Percentiles rank a stretch among this genome's conserved stretches.
Conservation (phyloP, 2,797 vertebrate genomes). For the Esox masquinongy region DNA sequence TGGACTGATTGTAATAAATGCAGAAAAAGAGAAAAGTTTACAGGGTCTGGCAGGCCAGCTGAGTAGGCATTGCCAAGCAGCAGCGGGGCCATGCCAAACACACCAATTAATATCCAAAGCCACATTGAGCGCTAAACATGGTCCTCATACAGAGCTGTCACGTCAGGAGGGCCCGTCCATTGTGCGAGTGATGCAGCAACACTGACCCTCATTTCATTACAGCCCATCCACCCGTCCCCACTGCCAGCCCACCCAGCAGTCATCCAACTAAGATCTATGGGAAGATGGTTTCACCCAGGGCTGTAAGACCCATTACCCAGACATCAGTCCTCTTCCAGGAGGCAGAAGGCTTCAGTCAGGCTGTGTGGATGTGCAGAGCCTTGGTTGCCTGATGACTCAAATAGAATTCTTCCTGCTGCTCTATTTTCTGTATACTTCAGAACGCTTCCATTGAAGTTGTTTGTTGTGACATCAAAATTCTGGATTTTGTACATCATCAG, state of each 20-base stretch:
- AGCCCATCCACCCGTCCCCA: background rate
- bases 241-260: background rate
- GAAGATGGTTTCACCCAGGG: background rate
- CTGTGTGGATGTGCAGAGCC: background rate
- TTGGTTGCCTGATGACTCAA: too few relatives aligned
- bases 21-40: slow-evolving; percentile 23
- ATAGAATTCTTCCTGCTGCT: too few relatives aligned
- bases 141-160: background rate
- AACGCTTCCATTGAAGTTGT: too few relatives aligned
- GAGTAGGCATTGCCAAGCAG: slow-evolving; percentile 29
- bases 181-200: slow-evolving; percentile 8
- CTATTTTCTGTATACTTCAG: too few relatives aligned
- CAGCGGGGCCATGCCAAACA: slow-evolving; percentile 19
- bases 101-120: slow-evolving; percentile 34
- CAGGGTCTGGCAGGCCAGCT: slow-evolving; percentile 26
- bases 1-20: slow-evolving; percentile 25
- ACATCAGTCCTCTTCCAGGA: background rate
- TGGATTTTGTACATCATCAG: too few relatives aligned
- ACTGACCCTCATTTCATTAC: background rate
- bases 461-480: too few relatives aligned
- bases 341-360: background rate
- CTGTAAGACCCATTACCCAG: background rate
- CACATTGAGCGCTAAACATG: background rate
- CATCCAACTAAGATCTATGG: slow-evolving; percentile 5
- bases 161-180: background rate